Base-by-base conservation (phyloP, 2,113 vertebrate genomes). In the Lophochroa leadbeateri region DNA sequence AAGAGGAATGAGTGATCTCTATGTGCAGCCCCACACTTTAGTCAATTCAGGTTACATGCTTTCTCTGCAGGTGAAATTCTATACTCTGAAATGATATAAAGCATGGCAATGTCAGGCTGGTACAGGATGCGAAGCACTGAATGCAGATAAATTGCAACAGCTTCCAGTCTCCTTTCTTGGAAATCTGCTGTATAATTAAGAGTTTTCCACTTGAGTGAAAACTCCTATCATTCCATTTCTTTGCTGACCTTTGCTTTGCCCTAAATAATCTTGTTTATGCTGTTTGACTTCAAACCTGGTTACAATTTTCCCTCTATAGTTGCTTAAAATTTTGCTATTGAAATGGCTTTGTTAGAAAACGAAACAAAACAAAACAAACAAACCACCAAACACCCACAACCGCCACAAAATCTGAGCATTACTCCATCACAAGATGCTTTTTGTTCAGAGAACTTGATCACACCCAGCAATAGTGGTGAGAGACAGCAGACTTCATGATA, bases 121-220 rank as follows among this genome's bases (percentile, higher is more conserved):
- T 79, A 72, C 49, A 88, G 28, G 29, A 89, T 37, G 50, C 20
- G 16, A 70, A 92, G n/a, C 57, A 47, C 17, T 69, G 83, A 69
- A 76, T 79, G 23, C 35, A 69, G 65, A 86, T 61, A 82, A 87
- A 72, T 88, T 88, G 35, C 69, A 92, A 49, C 35, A 79, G 28
- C 19, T 79, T 89, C 25, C 44, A 76, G 28, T 46, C 63, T 87
- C 29, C 43, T 76, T 88, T 74, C 88, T 27, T 91, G 77, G 46
- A 95, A 94, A 91, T 69, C 76, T 77, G 23, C 27, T 86, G n/a
- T 82, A 33, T 76, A 93, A 94, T 90, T 94, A 92, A 87, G 58
- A 68, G 44, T 64, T 95, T 95, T 88, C 77, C 61, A 76, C 41
- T 79, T 76, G 35, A 84, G 15, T 84, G 69, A 91, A 93, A 94